A percentile compares a stretch with the other conserved stretches of the same genome.
Evolutionary conservation across 1,140 invertebrate genomes (phyloP).

Genomic region (Drosophila pectinifera): DNA sequence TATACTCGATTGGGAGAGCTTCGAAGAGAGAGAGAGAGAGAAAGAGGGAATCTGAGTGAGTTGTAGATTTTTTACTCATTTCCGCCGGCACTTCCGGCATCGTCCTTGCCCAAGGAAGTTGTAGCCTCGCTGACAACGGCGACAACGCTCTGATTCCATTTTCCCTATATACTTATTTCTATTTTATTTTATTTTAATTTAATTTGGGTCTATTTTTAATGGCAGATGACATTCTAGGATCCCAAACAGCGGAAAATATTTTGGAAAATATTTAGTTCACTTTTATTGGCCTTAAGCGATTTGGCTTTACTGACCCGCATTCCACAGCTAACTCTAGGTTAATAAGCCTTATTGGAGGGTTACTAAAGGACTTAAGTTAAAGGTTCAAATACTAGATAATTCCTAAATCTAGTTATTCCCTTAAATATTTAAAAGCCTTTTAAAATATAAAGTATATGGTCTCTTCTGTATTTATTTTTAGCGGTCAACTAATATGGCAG

Average conservation of each 20-base stretch:
- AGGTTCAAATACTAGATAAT: too few relatives aligned
- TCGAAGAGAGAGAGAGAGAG: constrained; percentile 12
- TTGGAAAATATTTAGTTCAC: constrained; percentile 27
- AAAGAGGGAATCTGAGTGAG: constrained; percentile 25
- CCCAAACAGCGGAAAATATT: constrained; percentile 43
- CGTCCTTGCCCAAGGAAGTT: constrained; percentile 70
- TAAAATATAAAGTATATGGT: too few relatives aligned
- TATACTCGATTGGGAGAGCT: constrained; percentile 7
- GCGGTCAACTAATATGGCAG: neutral
- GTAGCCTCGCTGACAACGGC: constrained; percentile 56
- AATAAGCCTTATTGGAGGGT: neutral
- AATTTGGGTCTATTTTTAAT: constrained; percentile 1
- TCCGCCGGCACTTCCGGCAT: constrained; percentile 69
- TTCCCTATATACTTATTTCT: constrained; percentile 17
- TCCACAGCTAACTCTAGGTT: neutral
- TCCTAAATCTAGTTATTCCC: too few relatives aligned
- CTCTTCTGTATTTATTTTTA: too few relatives aligned
- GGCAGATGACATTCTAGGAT: constrained; percentile 48
- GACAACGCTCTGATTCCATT: constrained; percentile 35
- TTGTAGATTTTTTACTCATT: constrained; percentile 61
- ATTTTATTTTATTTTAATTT: constrained; percentile 24
- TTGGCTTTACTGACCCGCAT: constrained; percentile 8
- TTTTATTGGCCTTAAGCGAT: constrained; percentile 13
- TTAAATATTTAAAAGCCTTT: too few relatives aligned
- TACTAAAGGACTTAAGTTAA: neutral